Conservation (phyloP, 2,888 invertebrate genomes). For the Malachius bipustulatus region DNA sequence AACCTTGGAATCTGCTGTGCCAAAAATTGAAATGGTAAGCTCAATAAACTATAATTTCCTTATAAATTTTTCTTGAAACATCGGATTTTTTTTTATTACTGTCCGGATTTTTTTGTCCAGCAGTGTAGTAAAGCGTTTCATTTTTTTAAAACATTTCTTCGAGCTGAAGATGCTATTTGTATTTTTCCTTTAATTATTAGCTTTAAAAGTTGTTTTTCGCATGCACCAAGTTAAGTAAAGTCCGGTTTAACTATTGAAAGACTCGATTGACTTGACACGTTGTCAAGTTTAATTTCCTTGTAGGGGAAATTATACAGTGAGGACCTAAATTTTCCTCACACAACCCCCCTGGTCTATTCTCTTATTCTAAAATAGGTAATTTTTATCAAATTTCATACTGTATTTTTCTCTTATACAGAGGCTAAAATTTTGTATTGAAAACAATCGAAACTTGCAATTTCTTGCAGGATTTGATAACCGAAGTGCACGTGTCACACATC, state of each 20-base stretch:
- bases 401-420: no score
- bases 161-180: not conserved
- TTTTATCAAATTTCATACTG: conserved; percentile 5
- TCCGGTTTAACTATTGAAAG: no score
- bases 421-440: no score
- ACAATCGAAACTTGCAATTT: not conserved
- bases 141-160: not conserved
- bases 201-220: no score
- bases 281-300: no score
- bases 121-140: not conserved
- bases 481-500: conserved; percentile 36
- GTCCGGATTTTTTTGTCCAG: not conserved
- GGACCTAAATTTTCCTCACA: no score
- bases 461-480: conserved; percentile 26
- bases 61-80: no score
- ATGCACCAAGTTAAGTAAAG: no score
- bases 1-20: conserved; percentile 29
- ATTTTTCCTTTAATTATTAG: not conserved
- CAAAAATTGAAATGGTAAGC: conserved; percentile 24
- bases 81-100: not conserved
- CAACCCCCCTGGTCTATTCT: no score
- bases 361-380: no score
- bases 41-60: not conserved
- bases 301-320: no score
- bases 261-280: no score